Base-by-base conservation (phyloP, 1,140 invertebrate genomes). In the Monochamus saltuarius region DNA sequence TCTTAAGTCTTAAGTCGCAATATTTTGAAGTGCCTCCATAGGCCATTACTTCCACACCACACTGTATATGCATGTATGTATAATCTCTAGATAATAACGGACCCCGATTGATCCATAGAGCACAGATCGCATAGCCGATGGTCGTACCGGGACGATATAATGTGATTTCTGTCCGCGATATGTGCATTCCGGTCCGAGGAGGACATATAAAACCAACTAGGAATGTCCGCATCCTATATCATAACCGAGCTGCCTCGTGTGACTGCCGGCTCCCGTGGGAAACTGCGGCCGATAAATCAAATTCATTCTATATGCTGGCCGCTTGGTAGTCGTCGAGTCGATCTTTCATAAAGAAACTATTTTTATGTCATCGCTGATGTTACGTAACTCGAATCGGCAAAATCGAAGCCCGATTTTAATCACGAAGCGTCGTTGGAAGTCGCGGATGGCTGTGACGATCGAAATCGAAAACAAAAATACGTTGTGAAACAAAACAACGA, bases 231-330 rank as follows among this genome's bases (percentile, higher is more conserved):
- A 47, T 59, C 50, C 53, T 64, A 56, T 59, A 64, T 64, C 61
- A 64, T 64, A 64, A 58, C 54, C 29, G 42, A 59, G 52, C 45
- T 59, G 61, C 45, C 17, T 47, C 45, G 45, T 47, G 45, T 47
- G 45, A 47, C 45, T 59, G 52, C 29, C 61, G 46, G 61, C 61
- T 64, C 61, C 61, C 61, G 61, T 64, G 61, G 55, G 61, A 64
- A 64, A 59, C 43, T 14, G 14, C 14, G 10, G 14, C 17, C 29
- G 43, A 64, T 64, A 64, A 64, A 64, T 64, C 61, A 64, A 62
- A 62, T 46, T 39, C 36, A 49, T 47, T 50, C 34, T 14, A 37
- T 39, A 19, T 47, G 17, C 45, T 19, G 11, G 17, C 22, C n/a
- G n/a, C 16, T 39, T 13, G 40, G 40, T 13, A 42, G 40, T 42